Evolutionary conservation across 1,140 invertebrate species (phyloP).

Genomic region (Oppia nitens): DNA sequence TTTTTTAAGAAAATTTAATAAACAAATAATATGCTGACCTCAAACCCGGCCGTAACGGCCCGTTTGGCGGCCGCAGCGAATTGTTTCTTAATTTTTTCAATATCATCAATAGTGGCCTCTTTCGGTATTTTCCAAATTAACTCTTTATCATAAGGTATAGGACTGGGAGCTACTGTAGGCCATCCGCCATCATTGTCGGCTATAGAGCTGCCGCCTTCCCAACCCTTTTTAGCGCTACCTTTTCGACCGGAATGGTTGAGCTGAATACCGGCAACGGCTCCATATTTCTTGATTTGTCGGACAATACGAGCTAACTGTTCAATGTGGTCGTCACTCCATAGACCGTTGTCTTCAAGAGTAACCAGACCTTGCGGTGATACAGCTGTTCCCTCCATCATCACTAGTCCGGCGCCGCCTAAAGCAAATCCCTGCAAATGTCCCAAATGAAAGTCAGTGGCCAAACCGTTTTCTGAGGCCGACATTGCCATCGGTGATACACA

Average conservation of each 20-base stretch:
- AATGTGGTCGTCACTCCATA: neutral
- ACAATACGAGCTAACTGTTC: neutral
- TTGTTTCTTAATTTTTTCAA: neutral
- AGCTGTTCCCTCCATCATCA: slow-evolving; percentile 2
- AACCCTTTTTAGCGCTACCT: neutral
- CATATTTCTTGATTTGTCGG: neutral
- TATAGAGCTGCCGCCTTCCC: neutral
- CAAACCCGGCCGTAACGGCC: neutral
- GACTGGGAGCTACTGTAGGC: neutral
- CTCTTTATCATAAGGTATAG: neutral
- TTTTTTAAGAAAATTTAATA: too few species aligned
- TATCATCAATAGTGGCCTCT: slow-evolving; percentile 5
- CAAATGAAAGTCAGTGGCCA: neutral
- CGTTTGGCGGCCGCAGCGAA: neutral
- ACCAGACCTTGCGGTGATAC: neutral
- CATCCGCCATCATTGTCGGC: neutral
- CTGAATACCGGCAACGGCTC: neutral
- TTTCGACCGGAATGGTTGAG: neutral
- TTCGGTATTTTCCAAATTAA: neutral
- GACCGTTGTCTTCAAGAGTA: neutral
- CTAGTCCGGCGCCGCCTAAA: neutral
- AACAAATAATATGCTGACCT: neutral
- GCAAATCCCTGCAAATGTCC: neutral
- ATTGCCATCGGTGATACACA: neutral
- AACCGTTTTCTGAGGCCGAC: neutral